Percentiles rank a stretch among this genome's conserved stretches.
phyloP scores from a whole-genome alignment of 2,888 invertebrate species.

The Macroteleia sp. region DNA sequence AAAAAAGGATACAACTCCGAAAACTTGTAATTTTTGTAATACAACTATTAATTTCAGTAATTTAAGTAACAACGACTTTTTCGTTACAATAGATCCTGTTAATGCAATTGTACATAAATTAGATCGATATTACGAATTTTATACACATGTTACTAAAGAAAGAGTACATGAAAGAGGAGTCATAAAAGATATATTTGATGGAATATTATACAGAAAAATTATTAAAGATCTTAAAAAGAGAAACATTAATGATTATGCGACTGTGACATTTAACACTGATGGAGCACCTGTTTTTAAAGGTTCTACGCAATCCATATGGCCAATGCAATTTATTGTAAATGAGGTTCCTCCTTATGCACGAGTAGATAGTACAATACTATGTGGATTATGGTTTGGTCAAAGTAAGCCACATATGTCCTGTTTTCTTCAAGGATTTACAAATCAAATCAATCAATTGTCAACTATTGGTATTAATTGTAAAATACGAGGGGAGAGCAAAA shows the following conservation, averaged over 20 bases:
- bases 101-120: background rate
- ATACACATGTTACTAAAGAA: background rate
- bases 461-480: background rate
- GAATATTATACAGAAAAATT: background rate
- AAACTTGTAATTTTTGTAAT: too few species aligned
- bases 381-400: slow-evolving; percentile 7
- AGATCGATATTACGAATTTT: background rate
- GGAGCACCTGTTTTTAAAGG: too few species aligned
- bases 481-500: background rate
- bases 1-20: too few species aligned
- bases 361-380: background rate
- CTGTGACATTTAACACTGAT: too few species aligned
- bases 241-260: background rate
- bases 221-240: background rate
- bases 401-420: background rate
- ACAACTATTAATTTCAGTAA: too few species aligned
- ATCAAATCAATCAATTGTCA: background rate
- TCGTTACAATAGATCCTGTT: background rate
- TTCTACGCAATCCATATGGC: slow-evolving; percentile 13
- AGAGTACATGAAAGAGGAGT: background rate
- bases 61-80: background rate
- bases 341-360: background rate
- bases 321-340: slow-evolving; percentile 1
- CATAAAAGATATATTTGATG: slow-evolving; percentile 2
- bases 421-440: background rate